Percentiles rank a stretch among this genome's conserved stretches.
Evolutionary conservation across 2,888 invertebrate species (phyloP).

Genomic region (Podotricha telesiphe): DNA sequence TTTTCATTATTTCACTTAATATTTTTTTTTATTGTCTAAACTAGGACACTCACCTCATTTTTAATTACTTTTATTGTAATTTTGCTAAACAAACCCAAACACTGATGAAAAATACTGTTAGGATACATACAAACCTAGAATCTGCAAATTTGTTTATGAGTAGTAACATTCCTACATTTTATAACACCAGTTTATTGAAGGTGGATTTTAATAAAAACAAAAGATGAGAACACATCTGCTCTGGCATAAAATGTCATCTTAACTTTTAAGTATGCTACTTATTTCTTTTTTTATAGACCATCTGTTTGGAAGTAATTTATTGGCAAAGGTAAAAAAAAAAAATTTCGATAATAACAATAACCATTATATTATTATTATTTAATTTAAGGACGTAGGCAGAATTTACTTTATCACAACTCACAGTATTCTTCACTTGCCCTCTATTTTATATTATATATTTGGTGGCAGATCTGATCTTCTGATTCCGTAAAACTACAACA

Average conservation of each 20-base stretch:
- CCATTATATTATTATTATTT: too few relatives aligned
- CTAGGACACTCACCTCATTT: not conserved
- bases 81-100: not conserved
- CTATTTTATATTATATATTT: too few relatives aligned
- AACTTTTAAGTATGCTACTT: not conserved
- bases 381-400: too few relatives aligned
- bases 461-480: too few relatives aligned
- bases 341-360: too few relatives aligned
- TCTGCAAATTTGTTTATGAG: not conserved
- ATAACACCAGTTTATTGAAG: not conserved
- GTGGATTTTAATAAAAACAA: not conserved
- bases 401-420: too few relatives aligned
- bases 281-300: not conserved
- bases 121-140: not conserved
- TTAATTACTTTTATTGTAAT: not conserved
- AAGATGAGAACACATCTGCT: constrained; percentile 4
- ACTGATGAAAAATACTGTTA: not conserved
- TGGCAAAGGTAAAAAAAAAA: not conserved
- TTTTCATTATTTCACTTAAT: not conserved
- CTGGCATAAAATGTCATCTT: not conserved
- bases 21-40: not conserved
- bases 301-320: not conserved
- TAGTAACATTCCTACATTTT: not conserved
- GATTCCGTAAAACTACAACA: too few relatives aligned
- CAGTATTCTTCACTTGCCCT: too few relatives aligned